Conservation (phyloP, 2,113 vertebrate genomes). For the Egretta garzetta region DNA sequence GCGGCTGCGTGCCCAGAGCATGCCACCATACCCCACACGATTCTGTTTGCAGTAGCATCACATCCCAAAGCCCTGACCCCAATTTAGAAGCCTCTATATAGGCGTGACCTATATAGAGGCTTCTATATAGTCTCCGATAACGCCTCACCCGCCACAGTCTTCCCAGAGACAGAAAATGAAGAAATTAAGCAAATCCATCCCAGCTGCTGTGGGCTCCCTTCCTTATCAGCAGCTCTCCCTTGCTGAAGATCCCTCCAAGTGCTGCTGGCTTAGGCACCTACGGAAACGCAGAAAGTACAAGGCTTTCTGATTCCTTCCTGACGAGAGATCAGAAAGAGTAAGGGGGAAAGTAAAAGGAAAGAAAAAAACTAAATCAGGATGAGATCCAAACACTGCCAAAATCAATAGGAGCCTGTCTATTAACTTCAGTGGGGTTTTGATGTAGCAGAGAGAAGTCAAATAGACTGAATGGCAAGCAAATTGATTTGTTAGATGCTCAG, state of each 20-base stretch:
- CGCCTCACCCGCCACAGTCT: not conserved
- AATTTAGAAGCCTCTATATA: not conserved
- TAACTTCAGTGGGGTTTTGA: not conserved
- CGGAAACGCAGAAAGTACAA: fast-evolving
- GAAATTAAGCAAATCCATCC: not conserved
- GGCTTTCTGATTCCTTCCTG: not conserved
- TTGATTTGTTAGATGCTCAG: constrained; percentile 2
- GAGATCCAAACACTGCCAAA: not conserved
- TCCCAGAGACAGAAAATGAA: not conserved
- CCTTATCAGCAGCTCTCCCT: not conserved
- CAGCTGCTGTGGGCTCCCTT: not conserved
- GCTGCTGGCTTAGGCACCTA: not conserved
- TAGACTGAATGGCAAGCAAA: not conserved
- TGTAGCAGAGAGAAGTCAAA: not conserved
- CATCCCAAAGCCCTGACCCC: not conserved
- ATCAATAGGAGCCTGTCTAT: not conserved
- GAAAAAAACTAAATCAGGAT: not conserved
- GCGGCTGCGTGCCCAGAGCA: fast-evolving
- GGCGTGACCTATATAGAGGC: too few species aligned
- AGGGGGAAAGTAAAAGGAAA: not conserved
- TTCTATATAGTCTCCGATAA: fast-evolving
- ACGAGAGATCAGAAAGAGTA: not conserved
- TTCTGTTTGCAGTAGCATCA: not conserved
- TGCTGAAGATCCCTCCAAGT: not conserved
- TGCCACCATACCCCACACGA: fast-evolving